These are phyloP conservation scores for Macropus fuliginosus DNA, from an alignment of 2,797 vertebrate species.

Conservation along the genomic window DNA sequence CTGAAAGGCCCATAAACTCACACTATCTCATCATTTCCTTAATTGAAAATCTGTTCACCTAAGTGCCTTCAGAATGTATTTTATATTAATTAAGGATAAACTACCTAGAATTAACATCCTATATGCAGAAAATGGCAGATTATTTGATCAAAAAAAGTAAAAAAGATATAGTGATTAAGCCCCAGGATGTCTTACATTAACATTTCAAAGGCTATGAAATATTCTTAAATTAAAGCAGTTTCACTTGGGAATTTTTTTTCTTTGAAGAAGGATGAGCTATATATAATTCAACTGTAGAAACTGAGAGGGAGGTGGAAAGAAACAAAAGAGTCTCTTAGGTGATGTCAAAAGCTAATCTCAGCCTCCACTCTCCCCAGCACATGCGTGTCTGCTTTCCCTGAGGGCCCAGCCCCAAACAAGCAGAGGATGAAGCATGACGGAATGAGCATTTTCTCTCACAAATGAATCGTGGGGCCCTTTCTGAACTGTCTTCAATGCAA, in stretches of 20 bases:
- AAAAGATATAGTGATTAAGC: constrained; percentile 35
- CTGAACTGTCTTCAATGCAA: not conserved
- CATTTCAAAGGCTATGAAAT: constrained; percentile 48
- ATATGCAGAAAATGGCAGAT: constrained; percentile 11
- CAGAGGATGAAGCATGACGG: constrained; percentile 20
- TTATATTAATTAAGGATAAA: constrained; percentile 22
- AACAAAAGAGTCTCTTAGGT: not conserved
- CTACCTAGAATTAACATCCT: constrained; percentile 37
- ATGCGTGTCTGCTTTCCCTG: not conserved
- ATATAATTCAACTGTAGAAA: constrained; percentile 17
- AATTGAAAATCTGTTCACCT: constrained; percentile 46
- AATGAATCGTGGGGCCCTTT: not conserved
- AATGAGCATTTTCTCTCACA: constrained; percentile 6
- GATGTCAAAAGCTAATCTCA: constrained; percentile 32
- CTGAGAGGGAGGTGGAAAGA: not conserved
- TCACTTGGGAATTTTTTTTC: not conserved
- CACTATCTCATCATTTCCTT: not conserved
- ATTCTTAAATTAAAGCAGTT: constrained; percentile 29
- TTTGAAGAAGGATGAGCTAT: constrained; percentile 35
- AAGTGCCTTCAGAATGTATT: constrained; percentile 24
- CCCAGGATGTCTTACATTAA: constrained; percentile 37
- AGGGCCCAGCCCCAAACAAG: constrained; percentile 40
- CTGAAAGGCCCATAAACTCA: not conserved
- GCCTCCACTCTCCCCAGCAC: not conserved
- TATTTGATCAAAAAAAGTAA: constrained; percentile 37